Percentiles rank a stretch among this genome's conserved stretches.
phyloP scores from a whole-genome alignment of 2,113 vertebrate genomes.

The Platycercus adscitus region DNA sequence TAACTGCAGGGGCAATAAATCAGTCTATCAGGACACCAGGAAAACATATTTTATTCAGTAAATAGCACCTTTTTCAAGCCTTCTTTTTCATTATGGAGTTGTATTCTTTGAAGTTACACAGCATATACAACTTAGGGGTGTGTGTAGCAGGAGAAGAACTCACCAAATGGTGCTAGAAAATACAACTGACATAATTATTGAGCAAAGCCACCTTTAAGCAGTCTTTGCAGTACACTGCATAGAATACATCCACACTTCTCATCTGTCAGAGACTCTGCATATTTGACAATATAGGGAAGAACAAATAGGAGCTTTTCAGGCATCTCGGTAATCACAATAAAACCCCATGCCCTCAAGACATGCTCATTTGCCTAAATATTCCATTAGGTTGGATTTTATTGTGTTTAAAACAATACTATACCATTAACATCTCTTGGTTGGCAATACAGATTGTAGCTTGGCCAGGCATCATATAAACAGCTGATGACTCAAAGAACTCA shows the following conservation, averaged over 20 bases:
- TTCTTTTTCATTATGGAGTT: background rate
- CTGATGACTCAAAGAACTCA: background rate
- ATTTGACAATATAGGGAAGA: background rate
- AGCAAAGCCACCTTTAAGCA: background rate
- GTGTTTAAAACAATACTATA: background rate
- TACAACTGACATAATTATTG: accelerated
- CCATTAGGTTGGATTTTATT: background rate
- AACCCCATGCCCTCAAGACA: background rate
- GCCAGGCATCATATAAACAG: background rate
- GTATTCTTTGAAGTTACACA: accelerated
- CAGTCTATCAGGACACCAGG: background rate
- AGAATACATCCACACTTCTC: background rate
- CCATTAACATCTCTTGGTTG: background rate
- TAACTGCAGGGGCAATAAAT: conserved; percentile 1
- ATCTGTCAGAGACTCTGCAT: background rate
- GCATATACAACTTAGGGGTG: background rate
- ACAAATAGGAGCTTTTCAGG: background rate
- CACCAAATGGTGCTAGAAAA: background rate
- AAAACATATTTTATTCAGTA: background rate
- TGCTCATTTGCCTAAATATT: background rate
- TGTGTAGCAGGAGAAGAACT: background rate
- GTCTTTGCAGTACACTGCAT: background rate
- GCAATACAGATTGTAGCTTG: background rate
- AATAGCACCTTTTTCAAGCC: background rate
- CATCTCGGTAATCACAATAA: background rate